A percentile compares a stretch with the other conserved stretches of the same genome.
Conservation (phyloP, 2,797 vertebrate species). For the Australoheros facetus region DNA sequence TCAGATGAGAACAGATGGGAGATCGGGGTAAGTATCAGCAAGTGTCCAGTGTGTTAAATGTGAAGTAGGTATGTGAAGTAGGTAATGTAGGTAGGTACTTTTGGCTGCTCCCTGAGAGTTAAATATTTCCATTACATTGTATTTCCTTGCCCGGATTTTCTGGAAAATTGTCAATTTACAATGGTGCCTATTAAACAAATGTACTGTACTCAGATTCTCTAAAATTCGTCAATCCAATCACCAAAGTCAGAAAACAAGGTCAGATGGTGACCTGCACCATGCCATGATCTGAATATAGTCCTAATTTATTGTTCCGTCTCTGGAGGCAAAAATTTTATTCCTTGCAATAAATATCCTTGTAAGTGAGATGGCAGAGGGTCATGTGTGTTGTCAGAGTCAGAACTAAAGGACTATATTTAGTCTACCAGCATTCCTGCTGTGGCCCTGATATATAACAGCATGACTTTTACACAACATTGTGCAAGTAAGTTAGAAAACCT, state of each 20-base stretch:
- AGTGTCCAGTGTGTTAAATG: neutral
- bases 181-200: neutral
- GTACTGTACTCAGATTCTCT: neutral
- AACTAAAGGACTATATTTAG: constrained; percentile 63
- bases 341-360: constrained; percentile 36
- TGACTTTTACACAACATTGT: constrained; percentile 67
- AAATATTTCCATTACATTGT: neutral
- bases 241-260: neutral
- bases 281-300: neutral
- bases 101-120: neutral
- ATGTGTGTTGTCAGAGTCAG: constrained; percentile 46
- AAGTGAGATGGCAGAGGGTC: constrained; percentile 45
- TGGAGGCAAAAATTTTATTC: constrained; percentile 9
- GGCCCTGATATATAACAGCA: constrained; percentile 44
- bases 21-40: neutral
- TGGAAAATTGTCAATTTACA: neutral
- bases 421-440: constrained; percentile 45
- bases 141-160: neutral
- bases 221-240: neutral
- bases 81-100: too few species aligned
- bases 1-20: constrained; percentile 5
- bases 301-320: neutral
- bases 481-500: constrained; percentile 38
- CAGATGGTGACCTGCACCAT: neutral
- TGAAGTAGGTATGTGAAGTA: too few species aligned